A percentile compares a stretch with the other conserved stretches of the same genome.
phyloP scores from a whole-genome alignment of 2,888 invertebrate genomes.

The Dryococelus australis region DNA sequence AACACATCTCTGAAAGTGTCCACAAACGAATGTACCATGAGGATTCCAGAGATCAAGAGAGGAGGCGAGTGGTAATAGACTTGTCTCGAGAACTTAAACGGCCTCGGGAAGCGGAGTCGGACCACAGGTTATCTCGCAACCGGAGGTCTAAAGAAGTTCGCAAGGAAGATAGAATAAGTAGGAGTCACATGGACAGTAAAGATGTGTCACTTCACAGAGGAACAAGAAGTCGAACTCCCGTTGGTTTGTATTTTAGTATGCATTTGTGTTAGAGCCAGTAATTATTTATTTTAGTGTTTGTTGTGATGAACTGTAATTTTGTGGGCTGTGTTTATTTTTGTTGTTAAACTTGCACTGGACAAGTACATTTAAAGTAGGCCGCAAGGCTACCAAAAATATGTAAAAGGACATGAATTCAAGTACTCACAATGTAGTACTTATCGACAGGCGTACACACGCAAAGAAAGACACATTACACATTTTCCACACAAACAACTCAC shows the following conservation, averaged over 20 bases:
- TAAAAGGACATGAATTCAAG: no score
- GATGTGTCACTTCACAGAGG: background rate
- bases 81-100: slow-evolving; percentile 33
- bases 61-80: slow-evolving; percentile 20
- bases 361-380: no score
- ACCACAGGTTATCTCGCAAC: background rate
- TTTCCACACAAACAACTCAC: no score
- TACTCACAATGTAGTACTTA: no score
- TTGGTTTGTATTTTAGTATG: background rate
- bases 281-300: no score
- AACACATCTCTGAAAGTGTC: background rate
- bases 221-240: background rate
- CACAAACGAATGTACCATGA: background rate
- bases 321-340: no score
- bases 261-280: no score
- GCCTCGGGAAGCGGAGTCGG: slow-evolving; percentile 32
- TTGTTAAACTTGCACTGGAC: no score
- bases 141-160: background rate
- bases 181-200: background rate
- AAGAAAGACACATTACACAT: no score
- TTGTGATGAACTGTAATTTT: no score
- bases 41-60: slow-evolving; percentile 24
- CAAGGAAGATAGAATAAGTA: background rate
- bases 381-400: no score
- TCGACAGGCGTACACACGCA: no score